Percentiles rank a stretch among this genome's conserved stretches.
Conservation (phyloP, 2,888 invertebrate genomes). For the Vandiemenella viatica region DNA sequence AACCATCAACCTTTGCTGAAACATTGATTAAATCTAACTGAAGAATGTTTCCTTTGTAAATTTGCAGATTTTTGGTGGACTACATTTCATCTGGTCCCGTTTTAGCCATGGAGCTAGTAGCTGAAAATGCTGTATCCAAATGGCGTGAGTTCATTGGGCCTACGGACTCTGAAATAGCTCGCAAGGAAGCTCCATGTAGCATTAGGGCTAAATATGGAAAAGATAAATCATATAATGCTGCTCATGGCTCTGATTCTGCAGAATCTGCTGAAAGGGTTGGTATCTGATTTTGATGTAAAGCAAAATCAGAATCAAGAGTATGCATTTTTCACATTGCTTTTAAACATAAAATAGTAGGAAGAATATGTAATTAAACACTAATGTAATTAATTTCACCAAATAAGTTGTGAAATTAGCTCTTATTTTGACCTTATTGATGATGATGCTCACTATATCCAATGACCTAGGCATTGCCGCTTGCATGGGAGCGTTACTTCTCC, state of each 20-base stretch:
- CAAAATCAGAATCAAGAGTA: constrained; percentile 1
- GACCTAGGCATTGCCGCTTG: too few species aligned
- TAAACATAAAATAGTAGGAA: too few species aligned
- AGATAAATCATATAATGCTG: constrained; percentile 49
- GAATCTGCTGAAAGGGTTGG: constrained; percentile 37
- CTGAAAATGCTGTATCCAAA: constrained; percentile 45
- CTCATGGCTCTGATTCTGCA: constrained; percentile 46
- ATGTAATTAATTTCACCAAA: too few species aligned
- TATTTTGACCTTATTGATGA: too few species aligned
- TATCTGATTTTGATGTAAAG: constrained; percentile 3
- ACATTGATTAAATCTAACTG: too few species aligned
- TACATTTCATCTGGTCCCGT: constrained; percentile 51
- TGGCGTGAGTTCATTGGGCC: constrained; percentile 47
- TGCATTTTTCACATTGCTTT: too few species aligned
- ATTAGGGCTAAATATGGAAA: constrained; percentile 51
- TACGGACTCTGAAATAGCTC: constrained; percentile 42
- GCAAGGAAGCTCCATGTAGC: constrained; percentile 35
- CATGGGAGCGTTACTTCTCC: too few species aligned
- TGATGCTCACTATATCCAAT: too few species aligned
- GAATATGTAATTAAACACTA: too few species aligned
- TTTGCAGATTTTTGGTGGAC: constrained; percentile 39
- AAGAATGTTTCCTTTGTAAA: not conserved
- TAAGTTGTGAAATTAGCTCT: too few species aligned
- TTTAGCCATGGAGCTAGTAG: constrained; percentile 57
- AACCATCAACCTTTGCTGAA: too few species aligned